Evolutionary conservation across 2,888 invertebrate genomes (phyloP).

Genomic region (Cheilosia scutellata): DNA sequence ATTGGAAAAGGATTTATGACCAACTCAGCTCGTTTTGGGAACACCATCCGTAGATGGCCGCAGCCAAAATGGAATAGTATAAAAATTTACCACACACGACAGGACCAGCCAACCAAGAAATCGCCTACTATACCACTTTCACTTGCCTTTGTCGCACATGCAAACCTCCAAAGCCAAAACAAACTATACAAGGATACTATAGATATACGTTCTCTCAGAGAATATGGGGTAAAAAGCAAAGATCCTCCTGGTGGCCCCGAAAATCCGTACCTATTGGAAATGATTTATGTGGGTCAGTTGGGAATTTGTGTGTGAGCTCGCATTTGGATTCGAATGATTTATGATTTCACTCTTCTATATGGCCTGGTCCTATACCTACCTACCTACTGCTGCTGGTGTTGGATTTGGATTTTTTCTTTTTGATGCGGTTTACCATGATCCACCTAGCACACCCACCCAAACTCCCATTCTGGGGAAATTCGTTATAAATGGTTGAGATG

Average conservation of each 20-base stretch:
- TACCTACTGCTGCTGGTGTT: not conserved
- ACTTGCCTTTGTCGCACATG: conserved; percentile 17
- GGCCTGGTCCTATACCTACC: conserved; percentile 5
- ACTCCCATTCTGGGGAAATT: conserved; percentile 12
- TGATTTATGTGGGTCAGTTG: conserved; percentile 83
- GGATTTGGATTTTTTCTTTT: conserved; percentile 39
- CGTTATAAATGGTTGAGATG: conserved; percentile 73
- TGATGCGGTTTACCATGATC: conserved; percentile 49
- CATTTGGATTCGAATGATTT: conserved; percentile 74
- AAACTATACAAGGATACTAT: not conserved
- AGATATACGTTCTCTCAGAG: not conserved
- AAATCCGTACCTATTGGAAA: conserved; percentile 76
- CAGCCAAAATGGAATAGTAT: conserved; percentile 59
- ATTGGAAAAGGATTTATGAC: conserved; percentile 74
- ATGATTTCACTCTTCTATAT: conserved; percentile 52
- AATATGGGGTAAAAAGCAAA: conserved; percentile 11
- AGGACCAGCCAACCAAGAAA: conserved; percentile 59
- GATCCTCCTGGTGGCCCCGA: conserved; percentile 54
- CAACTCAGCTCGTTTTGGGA: conserved; percentile 65
- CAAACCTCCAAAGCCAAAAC: conserved; percentile 15
- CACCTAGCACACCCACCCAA: not conserved
- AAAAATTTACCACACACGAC: conserved; percentile 72
- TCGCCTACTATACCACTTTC: conserved; percentile 49
- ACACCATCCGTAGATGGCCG: conserved; percentile 55
- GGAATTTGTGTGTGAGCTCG: conserved; percentile 76